Percentiles rank a stretch among this genome's conserved stretches.
phyloP scores from a whole-genome alignment of 2,888 invertebrate species.

The Caenorhabditis auriculariae region DNA sequence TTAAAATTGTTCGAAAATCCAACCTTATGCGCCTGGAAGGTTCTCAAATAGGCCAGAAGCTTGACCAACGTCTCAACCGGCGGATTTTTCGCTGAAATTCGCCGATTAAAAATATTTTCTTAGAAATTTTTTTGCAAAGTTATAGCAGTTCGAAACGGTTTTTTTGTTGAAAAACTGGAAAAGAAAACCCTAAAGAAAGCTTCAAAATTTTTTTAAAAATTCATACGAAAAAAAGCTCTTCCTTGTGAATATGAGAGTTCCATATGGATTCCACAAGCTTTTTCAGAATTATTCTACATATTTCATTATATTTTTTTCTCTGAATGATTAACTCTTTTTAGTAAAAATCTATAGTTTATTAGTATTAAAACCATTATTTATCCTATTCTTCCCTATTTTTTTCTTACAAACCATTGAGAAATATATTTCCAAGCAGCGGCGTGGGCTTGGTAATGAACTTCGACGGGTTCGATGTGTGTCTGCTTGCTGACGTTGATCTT shows the following conservation, averaged over 20 bases:
- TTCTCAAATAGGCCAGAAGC: constrained; percentile 15
- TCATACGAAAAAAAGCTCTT: too few relatives aligned
- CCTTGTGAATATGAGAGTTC: background rate
- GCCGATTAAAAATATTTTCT: background rate
- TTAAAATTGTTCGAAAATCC: too few relatives aligned
- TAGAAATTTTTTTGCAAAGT: too few relatives aligned
- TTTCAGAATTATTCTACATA: too few relatives aligned
- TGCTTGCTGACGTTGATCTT: constrained; percentile 38
- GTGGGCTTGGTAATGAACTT: constrained; percentile 45
- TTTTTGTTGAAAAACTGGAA: background rate
- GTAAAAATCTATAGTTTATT: too few relatives aligned
- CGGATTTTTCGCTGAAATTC: constrained; percentile 5
- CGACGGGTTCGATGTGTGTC: constrained; percentile 41
- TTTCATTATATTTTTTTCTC: too few relatives aligned
- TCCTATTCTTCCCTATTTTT: too few relatives aligned
- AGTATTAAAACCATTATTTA: too few relatives aligned
- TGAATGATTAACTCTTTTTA: too few relatives aligned
- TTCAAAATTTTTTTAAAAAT: too few relatives aligned
- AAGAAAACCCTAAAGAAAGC: background rate
- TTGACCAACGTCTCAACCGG: constrained; percentile 11
- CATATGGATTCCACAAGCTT: too few relatives aligned
- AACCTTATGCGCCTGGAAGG: constrained; percentile 8
- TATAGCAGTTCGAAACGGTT: too few relatives aligned
- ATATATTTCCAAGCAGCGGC: constrained; percentile 34
- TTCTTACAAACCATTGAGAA: background rate